A percentile compares a stretch with the other conserved stretches of the same genome.
These are phyloP conservation scores for Gnathonemus longibarbis DNA, from an alignment of 2,113 vertebrate genomes.

Conservation along the genomic window DNA sequence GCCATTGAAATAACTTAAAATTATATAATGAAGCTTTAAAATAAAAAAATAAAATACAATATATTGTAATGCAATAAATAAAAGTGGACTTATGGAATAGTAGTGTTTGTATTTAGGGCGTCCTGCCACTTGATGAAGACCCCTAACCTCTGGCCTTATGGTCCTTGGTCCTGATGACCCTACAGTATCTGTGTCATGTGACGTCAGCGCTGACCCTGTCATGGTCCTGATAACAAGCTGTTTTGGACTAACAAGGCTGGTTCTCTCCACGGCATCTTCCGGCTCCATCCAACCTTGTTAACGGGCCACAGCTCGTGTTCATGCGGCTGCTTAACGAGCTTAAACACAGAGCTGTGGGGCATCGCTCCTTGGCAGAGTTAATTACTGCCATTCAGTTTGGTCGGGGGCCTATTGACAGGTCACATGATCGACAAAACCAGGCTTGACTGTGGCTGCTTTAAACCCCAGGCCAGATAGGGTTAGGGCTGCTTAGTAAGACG, in stretches of 20 bases:
- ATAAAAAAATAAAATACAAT: neutral
- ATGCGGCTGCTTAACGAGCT: neutral
- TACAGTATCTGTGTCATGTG: neutral
- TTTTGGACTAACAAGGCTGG: neutral
- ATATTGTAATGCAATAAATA: neutral
- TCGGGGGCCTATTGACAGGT: slow-evolving; percentile 21
- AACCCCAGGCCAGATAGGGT: neutral
- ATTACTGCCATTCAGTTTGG: slow-evolving; percentile 36
- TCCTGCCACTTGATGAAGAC: neutral
- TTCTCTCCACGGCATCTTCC: neutral
- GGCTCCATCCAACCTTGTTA: neutral
- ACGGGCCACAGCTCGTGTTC: neutral
- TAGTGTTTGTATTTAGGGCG: neutral
- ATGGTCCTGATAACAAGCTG: neutral
- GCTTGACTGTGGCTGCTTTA: neutral
- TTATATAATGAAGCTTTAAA: neutral
- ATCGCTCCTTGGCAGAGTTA: neutral
- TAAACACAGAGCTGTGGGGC: slow-evolving; percentile 20
- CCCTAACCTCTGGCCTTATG: neutral
- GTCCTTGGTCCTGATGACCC: neutral
- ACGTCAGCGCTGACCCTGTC: neutral
- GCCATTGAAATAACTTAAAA: neutral
- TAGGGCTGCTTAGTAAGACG: neutral
- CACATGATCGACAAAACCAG: neutral
- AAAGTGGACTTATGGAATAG: neutral